A percentile compares a stretch with the other conserved stretches of the same genome.
These are phyloP conservation scores for Trichacis sp. DNA, from an alignment of 2,888 invertebrate species.

Conservation along the genomic window DNA sequence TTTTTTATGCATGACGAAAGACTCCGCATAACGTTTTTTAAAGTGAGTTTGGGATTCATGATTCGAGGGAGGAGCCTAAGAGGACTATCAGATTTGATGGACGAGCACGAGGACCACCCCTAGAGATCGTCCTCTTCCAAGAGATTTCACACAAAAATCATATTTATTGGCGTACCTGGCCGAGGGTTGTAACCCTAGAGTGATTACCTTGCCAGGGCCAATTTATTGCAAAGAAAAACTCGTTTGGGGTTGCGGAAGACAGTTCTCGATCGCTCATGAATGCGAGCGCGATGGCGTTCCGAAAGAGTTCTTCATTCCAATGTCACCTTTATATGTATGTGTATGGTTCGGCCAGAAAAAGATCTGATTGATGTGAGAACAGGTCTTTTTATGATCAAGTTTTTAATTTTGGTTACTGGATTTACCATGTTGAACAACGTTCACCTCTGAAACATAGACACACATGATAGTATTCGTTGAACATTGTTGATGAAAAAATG, in stretches of 20 bases:
- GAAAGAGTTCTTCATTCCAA: slow-evolving; percentile 13
- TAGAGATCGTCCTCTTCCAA: slow-evolving; percentile 61
- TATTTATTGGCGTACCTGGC: slow-evolving; percentile 62
- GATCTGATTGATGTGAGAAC: slow-evolving; percentile 1
- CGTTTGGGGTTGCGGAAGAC: slow-evolving; percentile 37
- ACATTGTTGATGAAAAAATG: no score
- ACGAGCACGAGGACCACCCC: slow-evolving; percentile 65
- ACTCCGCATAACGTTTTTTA: slow-evolving; percentile 18
- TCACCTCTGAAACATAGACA: no score
- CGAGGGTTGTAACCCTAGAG: slow-evolving; percentile 50
- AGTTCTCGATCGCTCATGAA: slow-evolving; percentile 34
- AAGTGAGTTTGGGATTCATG: slow-evolving; percentile 33
- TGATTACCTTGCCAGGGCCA: slow-evolving; percentile 62
- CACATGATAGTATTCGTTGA: no score
- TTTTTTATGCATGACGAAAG: slow-evolving; percentile 24
- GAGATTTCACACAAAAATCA: slow-evolving; percentile 64
- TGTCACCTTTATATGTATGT: slow-evolving; percentile 8
- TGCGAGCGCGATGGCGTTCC: slow-evolving; percentile 21
- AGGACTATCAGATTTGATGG: slow-evolving; percentile 55
- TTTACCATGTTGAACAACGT: no score
- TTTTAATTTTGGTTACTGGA: no score
- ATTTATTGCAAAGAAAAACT: slow-evolving; percentile 58
- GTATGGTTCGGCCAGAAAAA: slow-evolving; percentile 9
- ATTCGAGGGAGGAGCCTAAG: slow-evolving; percentile 49
- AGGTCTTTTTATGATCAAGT: no score